phyloP scores from a whole-genome alignment of 2,113 vertebrate genomes.

The Pyrgilauda ruficollis region DNA sequence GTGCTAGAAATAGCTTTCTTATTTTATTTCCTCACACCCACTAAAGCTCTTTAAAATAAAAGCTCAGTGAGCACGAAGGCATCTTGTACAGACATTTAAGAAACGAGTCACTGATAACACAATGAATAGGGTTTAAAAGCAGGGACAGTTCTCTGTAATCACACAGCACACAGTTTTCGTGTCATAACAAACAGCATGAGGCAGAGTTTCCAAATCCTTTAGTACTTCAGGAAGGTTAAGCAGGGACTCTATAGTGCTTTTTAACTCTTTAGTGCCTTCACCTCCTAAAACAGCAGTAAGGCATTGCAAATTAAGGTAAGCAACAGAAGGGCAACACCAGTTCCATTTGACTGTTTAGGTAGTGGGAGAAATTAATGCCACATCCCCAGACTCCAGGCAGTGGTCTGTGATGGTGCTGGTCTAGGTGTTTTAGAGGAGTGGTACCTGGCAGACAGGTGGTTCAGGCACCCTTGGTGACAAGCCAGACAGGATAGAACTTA shows the following conservation, averaged over 20 bases:
- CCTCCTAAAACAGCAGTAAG: background rate
- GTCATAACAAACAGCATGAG: background rate
- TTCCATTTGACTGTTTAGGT: background rate
- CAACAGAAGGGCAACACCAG: background rate
- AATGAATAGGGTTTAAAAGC: background rate
- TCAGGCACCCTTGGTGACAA: background rate
- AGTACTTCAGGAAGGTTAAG: background rate
- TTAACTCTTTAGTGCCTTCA: background rate
- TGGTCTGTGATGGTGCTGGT: background rate
- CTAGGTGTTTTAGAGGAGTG: background rate
- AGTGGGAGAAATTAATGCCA: background rate
- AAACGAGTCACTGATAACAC: background rate
- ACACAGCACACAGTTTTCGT: background rate
- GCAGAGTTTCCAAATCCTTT: background rate
- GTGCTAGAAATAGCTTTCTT: background rate
- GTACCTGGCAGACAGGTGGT: background rate
- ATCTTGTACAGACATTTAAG: background rate
- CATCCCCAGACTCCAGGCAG: accelerated
- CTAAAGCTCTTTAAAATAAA: background rate
- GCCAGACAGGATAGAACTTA: background rate
- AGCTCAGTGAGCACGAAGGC: background rate
- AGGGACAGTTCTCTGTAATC: background rate
- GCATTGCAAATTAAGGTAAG: background rate
- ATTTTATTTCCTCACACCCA: background rate
- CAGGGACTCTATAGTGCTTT: background rate